Evolutionary conservation across 2,888 invertebrate genomes (phyloP).

Genomic region (Rotaria socialis): DNA sequence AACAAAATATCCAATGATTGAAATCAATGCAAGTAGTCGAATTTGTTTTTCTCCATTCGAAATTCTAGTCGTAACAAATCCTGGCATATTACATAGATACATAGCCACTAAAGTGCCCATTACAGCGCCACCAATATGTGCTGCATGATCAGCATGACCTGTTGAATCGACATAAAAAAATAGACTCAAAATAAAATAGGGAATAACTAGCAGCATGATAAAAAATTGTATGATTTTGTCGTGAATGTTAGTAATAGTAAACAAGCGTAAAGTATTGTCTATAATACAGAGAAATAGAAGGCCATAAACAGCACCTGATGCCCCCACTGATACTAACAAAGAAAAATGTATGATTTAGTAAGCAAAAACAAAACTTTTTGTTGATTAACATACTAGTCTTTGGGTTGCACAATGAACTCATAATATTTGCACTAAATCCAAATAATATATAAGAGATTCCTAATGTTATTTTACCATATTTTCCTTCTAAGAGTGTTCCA

Average conservation of each 20-base stretch:
- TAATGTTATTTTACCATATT: background rate
- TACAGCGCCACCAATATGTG: background rate
- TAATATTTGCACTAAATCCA: background rate
- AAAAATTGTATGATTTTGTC: background rate
- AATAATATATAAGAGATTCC: background rate
- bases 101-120: background rate
- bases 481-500: background rate
- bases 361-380: background rate
- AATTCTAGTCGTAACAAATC: background rate
- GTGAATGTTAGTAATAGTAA: background rate
- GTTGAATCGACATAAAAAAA: background rate
- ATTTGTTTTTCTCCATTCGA: background rate
- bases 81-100: background rate
- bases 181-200: background rate
- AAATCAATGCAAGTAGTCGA: background rate
- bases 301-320: conserved; percentile 19
- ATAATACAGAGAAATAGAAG: background rate
- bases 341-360: too few species aligned
- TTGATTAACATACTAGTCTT: background rate
- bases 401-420: conserved; percentile 17
- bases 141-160: conserved; percentile 13
- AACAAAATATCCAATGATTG: background rate
- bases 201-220: background rate
- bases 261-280: background rate
- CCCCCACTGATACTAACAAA: background rate